A percentile compares a stretch with the other conserved stretches of the same genome.
phyloP scores from a whole-genome alignment of 53 echinoderm and acorn worm genomes.

The Paracentrotus lividus region DNA sequence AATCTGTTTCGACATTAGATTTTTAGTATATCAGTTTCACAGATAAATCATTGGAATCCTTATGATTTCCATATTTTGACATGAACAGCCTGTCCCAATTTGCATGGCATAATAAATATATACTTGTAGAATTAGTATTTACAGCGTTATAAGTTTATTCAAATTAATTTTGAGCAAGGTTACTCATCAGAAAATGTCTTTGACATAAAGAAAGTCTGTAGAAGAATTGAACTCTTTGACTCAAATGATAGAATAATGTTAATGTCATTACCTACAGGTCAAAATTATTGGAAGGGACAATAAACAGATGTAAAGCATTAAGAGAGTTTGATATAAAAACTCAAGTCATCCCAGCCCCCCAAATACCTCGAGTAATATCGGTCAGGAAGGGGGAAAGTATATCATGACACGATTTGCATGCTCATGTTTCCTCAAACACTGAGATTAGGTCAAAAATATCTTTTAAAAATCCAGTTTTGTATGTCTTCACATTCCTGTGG shows the following conservation, averaged over 20 bases:
- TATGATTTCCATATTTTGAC: too few relatives aligned
- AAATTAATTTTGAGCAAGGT: too few relatives aligned
- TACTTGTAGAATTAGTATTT: too few relatives aligned
- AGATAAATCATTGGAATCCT: too few relatives aligned
- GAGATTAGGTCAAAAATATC: constrained; percentile 38
- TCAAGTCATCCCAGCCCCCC: constrained; percentile 8
- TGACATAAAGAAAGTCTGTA: background rate
- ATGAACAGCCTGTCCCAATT: too few relatives aligned
- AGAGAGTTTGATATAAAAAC: background rate
- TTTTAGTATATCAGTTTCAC: too few relatives aligned
- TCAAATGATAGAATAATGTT: background rate
- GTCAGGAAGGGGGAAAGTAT: constrained; percentile 10
- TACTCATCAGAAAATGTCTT: too few relatives aligned
- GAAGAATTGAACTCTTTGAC: background rate
- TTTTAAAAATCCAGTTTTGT: background rate
- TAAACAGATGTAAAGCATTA: background rate
- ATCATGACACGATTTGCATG: constrained; percentile 37
- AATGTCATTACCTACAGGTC: background rate
- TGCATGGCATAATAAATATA: too few relatives aligned
- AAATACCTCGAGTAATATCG: background rate
- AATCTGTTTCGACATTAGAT: too few relatives aligned
- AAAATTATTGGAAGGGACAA: background rate
- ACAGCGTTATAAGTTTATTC: too few relatives aligned
- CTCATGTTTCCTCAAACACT: background rate
- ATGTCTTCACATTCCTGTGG: background rate